A percentile compares a stretch with the other conserved stretches of the same genome.
phyloP scores from a whole-genome alignment of 2,888 invertebrate genomes.

The Rhyacophila evoluta region DNA sequence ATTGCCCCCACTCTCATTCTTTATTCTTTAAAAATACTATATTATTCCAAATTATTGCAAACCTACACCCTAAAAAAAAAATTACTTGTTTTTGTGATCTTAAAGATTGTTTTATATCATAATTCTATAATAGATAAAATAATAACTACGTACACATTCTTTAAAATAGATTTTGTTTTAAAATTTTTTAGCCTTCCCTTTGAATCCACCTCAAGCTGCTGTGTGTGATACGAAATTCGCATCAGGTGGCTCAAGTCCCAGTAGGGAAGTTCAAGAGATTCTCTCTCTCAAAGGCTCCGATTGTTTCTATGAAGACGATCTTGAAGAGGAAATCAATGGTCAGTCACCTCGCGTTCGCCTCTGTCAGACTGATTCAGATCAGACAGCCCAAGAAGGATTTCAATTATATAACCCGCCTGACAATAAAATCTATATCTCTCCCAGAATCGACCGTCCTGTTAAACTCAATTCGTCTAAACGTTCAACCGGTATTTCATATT shows the following conservation, averaged over 20 bases:
- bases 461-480: conserved; percentile 40
- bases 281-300: conserved; percentile 75
- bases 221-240: conserved; percentile 65
- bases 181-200: conserved; percentile 36
- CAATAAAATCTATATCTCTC: conserved; percentile 38
- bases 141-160: too few species aligned
- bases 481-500: conserved; percentile 27
- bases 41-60: too few species aligned
- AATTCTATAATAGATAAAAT: too few species aligned
- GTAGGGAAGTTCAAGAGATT: conserved; percentile 90
- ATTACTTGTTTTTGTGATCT: too few species aligned
- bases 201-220: conserved; percentile 36
- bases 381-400: conserved; percentile 44
- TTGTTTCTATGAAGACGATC: conserved; percentile 53
- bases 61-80: too few species aligned
- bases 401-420: conserved; percentile 43
- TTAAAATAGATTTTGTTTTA: background rate
- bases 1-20: background rate
- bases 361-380: conserved; percentile 37
- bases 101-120: too few species aligned
- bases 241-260: conserved; percentile 90
- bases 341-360: conserved; percentile 31
- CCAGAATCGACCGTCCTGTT: conserved; percentile 31
- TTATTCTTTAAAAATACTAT: background rate
- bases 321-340: conserved; percentile 46